Conservation (phyloP, 1,140 invertebrate genomes). For the Brachionus calyciflorus region DNA sequence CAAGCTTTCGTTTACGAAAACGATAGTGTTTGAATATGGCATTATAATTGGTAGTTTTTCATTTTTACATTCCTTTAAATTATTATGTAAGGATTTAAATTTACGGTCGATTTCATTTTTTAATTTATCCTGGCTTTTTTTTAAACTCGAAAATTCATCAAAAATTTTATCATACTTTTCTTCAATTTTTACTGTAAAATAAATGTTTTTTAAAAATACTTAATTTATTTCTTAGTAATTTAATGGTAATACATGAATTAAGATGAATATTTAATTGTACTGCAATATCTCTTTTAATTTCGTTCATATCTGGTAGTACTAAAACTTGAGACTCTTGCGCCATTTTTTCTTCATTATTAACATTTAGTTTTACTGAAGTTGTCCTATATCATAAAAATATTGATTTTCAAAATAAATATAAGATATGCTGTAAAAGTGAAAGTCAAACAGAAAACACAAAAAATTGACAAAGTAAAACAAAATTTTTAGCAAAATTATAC, state of each 20-base stretch:
- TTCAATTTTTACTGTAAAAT: neutral
- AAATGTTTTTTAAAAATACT: neutral
- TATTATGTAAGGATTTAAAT: neutral
- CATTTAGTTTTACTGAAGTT: neutral
- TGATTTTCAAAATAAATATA: too few species aligned
- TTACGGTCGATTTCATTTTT: constrained; percentile 35
- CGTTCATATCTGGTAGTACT: neutral
- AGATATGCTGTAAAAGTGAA: too few species aligned
- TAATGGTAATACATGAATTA: constrained; percentile 26
- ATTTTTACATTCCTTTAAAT: constrained; percentile 36
- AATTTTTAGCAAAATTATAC: too few species aligned
- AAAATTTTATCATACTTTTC: constrained; percentile 41
- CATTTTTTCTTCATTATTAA: neutral
- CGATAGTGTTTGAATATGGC: constrained; percentile 16
- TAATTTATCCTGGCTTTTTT: constrained; percentile 22
- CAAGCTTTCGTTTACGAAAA: constrained; percentile 11
- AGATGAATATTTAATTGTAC: constrained; percentile 15
- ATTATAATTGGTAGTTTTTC: constrained; percentile 20
- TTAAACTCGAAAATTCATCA: neutral
- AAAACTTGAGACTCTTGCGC: neutral
- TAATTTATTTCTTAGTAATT: neutral
- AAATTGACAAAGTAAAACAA: too few species aligned
- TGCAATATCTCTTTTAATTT: neutral
- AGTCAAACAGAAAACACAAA: too few species aligned
- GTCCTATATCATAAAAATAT: too few species aligned